A percentile compares a stretch with the other conserved stretches of the same genome.
Evolutionary conservation across 1,140 invertebrate species (phyloP).

Genomic region (Mylabris phalerata): DNA sequence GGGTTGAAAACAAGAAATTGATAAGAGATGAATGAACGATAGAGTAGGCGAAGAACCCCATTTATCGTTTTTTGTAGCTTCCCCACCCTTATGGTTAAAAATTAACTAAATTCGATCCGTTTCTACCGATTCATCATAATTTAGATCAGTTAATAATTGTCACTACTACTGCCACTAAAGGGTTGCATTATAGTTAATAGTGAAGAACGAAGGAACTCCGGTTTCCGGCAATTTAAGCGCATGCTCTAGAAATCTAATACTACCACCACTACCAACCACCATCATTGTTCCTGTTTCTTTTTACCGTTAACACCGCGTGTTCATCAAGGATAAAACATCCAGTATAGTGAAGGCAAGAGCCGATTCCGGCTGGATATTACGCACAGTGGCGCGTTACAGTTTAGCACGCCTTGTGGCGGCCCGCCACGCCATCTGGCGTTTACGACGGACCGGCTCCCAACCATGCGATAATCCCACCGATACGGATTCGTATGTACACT

Average conservation of each 20-base stretch:
- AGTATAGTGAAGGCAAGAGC: conserved; percentile 30
- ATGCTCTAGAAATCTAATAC: not conserved
- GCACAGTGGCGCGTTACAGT: conserved; percentile 54
- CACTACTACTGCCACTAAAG: too few species aligned
- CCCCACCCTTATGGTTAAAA: too few species aligned
- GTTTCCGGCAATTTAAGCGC: not conserved
- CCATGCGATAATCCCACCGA: conserved; percentile 50
- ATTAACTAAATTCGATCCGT: too few species aligned
- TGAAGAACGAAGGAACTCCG: too few species aligned
- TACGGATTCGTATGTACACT: conserved; percentile 43
- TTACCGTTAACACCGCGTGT: not conserved
- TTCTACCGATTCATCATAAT: too few species aligned
- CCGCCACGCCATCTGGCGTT: conserved; percentile 58
- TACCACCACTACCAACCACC: not conserved
- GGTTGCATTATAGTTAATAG: too few species aligned
- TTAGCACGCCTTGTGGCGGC: conserved; percentile 57
- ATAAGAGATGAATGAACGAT: too few species aligned
- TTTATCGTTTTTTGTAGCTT: too few species aligned
- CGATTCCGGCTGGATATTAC: conserved; percentile 10
- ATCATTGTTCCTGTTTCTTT: too few species aligned
- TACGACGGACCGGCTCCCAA: conserved; percentile 53
- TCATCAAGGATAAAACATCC: conserved; percentile 12
- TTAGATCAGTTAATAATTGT: too few species aligned
- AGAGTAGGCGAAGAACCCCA: too few species aligned
- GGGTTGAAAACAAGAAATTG: too few species aligned